These are phyloP conservation scores for Dendrolimus kikuchii DNA, from an alignment of 1,140 invertebrate genomes.

Conservation along the genomic window DNA sequence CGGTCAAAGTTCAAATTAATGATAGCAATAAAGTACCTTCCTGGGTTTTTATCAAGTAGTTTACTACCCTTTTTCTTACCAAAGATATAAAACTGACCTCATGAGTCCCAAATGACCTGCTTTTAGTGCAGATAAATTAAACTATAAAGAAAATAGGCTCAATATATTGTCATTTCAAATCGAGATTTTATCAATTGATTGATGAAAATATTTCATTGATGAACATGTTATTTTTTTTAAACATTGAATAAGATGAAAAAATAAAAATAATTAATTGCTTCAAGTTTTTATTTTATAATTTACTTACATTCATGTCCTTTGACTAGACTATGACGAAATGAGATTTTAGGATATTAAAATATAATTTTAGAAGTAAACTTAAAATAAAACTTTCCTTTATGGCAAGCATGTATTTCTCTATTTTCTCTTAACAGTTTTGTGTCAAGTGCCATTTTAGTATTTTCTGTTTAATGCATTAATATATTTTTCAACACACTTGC, in stretches of 20 bases:
- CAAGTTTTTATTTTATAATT: conserved; percentile 23
- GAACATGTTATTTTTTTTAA: not conserved
- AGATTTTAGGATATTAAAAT: conserved; percentile 15
- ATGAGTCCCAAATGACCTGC: too few relatives aligned
- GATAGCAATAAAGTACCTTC: conserved; percentile 75
- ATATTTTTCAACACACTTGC: too few relatives aligned
- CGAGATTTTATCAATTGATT: too few relatives aligned
- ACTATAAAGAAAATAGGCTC: too few relatives aligned
- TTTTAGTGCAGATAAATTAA: too few relatives aligned
- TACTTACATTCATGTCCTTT: conserved; percentile 24
- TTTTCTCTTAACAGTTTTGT: conserved; percentile 3
- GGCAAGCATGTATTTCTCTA: conserved; percentile 21
- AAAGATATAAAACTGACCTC: too few relatives aligned
- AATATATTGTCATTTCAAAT: too few relatives aligned
- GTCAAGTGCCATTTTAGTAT: not conserved
- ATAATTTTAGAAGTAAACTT: conserved; percentile 8
- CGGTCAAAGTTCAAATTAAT: conserved; percentile 77
- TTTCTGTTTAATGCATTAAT: too few relatives aligned
- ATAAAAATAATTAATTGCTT: conserved; percentile 16
- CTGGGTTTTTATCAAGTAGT: conserved; percentile 65
- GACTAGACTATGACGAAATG: conserved; percentile 24
- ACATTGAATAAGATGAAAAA: not conserved
- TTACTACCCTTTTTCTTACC: not conserved
- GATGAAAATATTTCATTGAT: too few relatives aligned
- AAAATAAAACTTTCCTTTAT: conserved; percentile 15